Base-by-base conservation (phyloP, 2,888 invertebrate genomes). In the Torymus auratus region DNA sequence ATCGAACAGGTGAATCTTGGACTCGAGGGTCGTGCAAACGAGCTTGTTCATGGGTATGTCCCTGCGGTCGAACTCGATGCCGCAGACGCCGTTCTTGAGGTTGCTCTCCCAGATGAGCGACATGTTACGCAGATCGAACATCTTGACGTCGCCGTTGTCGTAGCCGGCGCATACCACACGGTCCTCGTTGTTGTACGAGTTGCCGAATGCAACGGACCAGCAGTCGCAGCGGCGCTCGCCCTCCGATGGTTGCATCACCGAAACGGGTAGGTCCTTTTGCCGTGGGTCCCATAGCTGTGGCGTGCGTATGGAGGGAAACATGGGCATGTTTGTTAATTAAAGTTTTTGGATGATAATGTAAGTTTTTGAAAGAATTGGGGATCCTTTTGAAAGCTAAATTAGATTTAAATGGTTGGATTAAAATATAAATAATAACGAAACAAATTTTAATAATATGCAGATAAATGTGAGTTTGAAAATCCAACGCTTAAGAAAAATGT, bases 1-100 rank as follows among this genome's bases (percentile, higher is more conserved):
- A 89, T 99, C 98, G 88, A 95, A 98, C 0, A 98, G 94, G 88
- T 96, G 95, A 81, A 98, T 94, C 84, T 96, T 97, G 0, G 97
- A 96, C 89, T 99, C 98, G 7, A 99, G 91, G 0, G 98, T 97
- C 0, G 98, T 97, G 0, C 95, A 97, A 0, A 96, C 95, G 85
- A 99, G 90, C 91, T 99, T 99, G 90, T 99, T 99, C 97, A 98
- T 98, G 81, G 94, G 94, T 87, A 98, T 98, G 88, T 98, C 97
- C 88, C 95, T 96, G 52, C 98, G 93, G 89, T 99, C 98, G 90
- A 99, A 99, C 89, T 99, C 97, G 52, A 96, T 85, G 20, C 94
- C 93, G 86, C 98, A 98, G 0, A 97, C 95, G 85, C 98, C 98
- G 92, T 98, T 98, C 88, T 96, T 96, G 62, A 98, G 92, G 90